These are phyloP conservation scores for Mystacides longicornis DNA, from an alignment of 2,888 invertebrate genomes.

Conservation along the genomic window DNA sequence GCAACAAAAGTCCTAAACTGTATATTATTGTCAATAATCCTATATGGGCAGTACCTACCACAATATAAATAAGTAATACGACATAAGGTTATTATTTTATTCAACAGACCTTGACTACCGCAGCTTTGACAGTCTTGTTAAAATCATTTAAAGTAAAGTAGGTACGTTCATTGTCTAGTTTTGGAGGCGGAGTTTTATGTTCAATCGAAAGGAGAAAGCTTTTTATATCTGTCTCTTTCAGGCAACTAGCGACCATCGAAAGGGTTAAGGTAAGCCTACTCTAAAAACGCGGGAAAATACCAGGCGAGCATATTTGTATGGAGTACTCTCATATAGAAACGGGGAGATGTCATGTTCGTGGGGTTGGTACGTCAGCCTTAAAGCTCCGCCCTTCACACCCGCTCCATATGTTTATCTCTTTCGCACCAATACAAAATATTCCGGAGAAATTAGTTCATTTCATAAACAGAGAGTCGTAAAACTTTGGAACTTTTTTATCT, in stretches of 20 bases:
- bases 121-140: no score
- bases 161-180: no score
- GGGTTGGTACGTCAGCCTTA: slow-evolving; percentile 3
- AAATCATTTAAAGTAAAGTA: no score
- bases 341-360: slow-evolving; percentile 22
- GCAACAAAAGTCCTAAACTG: no score
- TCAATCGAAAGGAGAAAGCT: background rate
- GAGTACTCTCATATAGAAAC: slow-evolving; percentile 8
- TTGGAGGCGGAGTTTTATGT: background rate
- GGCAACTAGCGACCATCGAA: slow-evolving; percentile 6
- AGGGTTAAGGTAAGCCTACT: slow-evolving; percentile 24
- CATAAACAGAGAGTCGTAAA: no score
- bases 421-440: background rate
- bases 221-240: background rate
- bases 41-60: no score
- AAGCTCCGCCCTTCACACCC: slow-evolving; percentile 12
- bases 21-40: no score
- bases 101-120: no score
- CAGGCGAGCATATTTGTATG: slow-evolving; percentile 31
- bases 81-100: no score
- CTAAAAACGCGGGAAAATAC: slow-evolving; percentile 42
- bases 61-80: no score
- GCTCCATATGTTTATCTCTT: background rate
- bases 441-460: no score
- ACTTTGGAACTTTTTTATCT: no score